Evolutionary conservation across 2,888 invertebrate species (phyloP), one percentile per base, ranked within the genome.

Genomic region (Apoderus coryli): DNA sequence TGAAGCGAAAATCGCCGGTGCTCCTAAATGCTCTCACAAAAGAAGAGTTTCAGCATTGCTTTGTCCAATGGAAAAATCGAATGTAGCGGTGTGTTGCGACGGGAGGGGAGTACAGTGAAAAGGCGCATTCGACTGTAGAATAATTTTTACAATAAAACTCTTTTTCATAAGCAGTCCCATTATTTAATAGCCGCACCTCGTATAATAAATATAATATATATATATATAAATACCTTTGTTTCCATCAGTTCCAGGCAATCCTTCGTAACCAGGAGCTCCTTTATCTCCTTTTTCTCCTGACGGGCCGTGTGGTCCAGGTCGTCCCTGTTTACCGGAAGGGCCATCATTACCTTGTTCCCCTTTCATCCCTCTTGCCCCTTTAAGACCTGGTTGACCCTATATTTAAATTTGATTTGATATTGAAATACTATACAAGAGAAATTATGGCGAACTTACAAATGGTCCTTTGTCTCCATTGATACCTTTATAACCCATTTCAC

Each of bases 281-380:
- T 86, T 85, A 29, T 72, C 72, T n/a, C 86, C 86, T 52, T 86
- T 88, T n/a, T 65, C 65, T 1, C 86, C 88, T 27, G 68, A 54
- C 1, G 69, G 67, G 1, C 73, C 74, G 16, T 47, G 38, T 0
- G 63, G 63, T 2, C 74, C 74, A 10, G 51, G 45, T 36, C 52
- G 45, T n/a, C 88, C 88, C 39, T 75, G 74, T 46, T 79, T 80
- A 19, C 88, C 86, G 49, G 77, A 59, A 19, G 61, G 62, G 2
- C 72, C 72, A 36, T 67, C 63, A 14, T 54, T 54, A 22, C 78
- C 79, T 51, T 62, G 64, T 27, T 70, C 72, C 19, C 78, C 78
- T 47, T 66, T 67, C 27, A 55, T 46, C 3, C 76, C 77, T 16
- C 42, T 38, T 19, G 32, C 24, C 3, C 59, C 59, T 36, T 47